These are phyloP conservation scores for Himalopsyche kuldschensis DNA, from an alignment of 2,888 invertebrate species.

Conservation along the genomic window DNA sequence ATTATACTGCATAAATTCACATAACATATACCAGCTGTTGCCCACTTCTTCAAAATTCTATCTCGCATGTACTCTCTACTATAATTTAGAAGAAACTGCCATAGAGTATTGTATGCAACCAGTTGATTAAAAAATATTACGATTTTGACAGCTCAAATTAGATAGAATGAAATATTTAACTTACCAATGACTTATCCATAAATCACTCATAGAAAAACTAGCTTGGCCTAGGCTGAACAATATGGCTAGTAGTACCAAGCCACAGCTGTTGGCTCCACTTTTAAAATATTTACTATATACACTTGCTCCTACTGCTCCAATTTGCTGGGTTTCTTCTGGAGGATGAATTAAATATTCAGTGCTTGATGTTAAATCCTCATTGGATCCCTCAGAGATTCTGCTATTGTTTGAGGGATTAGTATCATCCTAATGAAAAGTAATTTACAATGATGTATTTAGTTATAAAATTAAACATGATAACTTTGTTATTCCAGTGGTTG, in stretches of 20 bases:
- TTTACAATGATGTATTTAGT: not conserved
- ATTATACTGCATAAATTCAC: too few species aligned
- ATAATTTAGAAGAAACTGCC: too few species aligned
- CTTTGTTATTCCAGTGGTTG: too few species aligned
- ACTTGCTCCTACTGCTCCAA: conserved; percentile 53
- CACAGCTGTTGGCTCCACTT: conserved; percentile 58
- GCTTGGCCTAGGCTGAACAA: conserved; percentile 60
- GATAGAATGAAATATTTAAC: conserved; percentile 30
- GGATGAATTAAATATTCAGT: not conserved
- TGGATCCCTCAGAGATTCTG: not conserved
- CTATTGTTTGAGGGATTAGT: not conserved
- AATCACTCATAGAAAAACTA: conserved; percentile 64
- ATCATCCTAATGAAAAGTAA: not conserved
- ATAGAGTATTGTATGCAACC: too few species aligned
- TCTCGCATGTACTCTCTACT: too few species aligned
- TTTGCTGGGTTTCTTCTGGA: conserved; percentile 44
- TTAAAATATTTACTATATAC: conserved; percentile 60
- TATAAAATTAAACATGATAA: too few species aligned
- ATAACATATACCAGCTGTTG: too few species aligned
- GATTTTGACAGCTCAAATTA: too few species aligned
- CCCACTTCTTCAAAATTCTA: too few species aligned
- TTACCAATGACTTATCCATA: conserved; percentile 64
- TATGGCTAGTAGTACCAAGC: conserved; percentile 54
- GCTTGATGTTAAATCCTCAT: not conserved
- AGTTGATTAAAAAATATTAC: too few species aligned